phyloP scores from a whole-genome alignment of 2,888 invertebrate species.

The Apotomis turbidana region DNA sequence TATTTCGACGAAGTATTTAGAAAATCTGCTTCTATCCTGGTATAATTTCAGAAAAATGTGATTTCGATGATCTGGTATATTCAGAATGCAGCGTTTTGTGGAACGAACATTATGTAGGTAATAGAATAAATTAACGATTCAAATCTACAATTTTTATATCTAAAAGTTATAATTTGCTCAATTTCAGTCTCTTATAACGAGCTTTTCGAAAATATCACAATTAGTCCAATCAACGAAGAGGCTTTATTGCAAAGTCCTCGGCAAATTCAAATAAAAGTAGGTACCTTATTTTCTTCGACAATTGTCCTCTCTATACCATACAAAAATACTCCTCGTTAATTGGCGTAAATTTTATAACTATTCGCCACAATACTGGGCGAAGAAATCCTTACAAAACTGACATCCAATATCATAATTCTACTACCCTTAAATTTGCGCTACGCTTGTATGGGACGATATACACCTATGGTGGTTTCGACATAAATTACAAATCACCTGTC shows the following conservation, averaged over 20 bases:
- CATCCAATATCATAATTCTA: neutral
- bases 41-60: neutral
- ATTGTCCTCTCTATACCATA: neutral
- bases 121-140: conserved; percentile 11
- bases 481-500: too few species aligned
- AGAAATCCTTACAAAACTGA: neutral
- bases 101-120: neutral
- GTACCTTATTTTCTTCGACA: too few species aligned
- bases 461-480: too few species aligned
- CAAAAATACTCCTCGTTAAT: conserved; percentile 1
- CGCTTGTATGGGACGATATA: neutral
- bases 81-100: neutral
- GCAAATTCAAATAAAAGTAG: neutral
- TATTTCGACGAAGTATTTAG: conserved; percentile 25
- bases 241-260: neutral
- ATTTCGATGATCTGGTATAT: neutral
- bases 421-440: neutral
- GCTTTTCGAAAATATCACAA: conserved; percentile 33
- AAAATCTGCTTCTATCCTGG: neutral
- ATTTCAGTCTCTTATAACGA: conserved; percentile 20
- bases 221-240: neutral
- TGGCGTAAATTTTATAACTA: neutral
- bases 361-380: neutral
- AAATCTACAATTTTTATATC: neutral
- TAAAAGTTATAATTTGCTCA: conserved; percentile 17